phyloP scores from a whole-genome alignment of 2,888 invertebrate species.

The Margaritifera margaritifera region DNA sequence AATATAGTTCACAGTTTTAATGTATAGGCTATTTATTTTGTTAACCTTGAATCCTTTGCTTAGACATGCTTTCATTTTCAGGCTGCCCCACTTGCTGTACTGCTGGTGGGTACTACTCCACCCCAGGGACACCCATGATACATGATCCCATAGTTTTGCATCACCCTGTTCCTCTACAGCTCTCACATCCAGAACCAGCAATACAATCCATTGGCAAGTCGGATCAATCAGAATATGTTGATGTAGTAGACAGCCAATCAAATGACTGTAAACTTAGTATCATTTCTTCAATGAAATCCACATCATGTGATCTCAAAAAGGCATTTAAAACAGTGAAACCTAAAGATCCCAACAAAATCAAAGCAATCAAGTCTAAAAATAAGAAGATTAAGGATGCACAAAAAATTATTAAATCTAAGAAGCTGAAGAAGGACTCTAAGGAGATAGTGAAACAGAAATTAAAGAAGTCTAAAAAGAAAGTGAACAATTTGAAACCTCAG shows the following conservation, averaged over 20 bases:
- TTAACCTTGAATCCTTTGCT: no score
- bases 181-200: conserved; percentile 26
- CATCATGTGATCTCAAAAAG: conserved; percentile 1
- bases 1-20: no score
- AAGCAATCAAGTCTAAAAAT: conserved; percentile 11
- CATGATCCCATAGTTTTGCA: conserved; percentile 46
- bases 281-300: conserved; percentile 3
- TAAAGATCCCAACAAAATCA: conserved; percentile 8
- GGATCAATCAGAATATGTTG: conserved; percentile 5
- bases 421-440: not conserved
- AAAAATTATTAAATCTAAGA: conserved; percentile 3
- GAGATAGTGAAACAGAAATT: conserved; percentile 5
- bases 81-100: conserved; percentile 41
- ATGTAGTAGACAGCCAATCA: not conserved
- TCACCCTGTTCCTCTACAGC: conserved; percentile 43
- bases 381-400: not conserved
- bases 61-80: conserved; percentile 12
- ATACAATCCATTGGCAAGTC: conserved; percentile 9
- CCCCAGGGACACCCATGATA: conserved; percentile 33
- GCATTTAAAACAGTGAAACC: conserved; percentile 1
- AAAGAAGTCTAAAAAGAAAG: conserved; percentile 9
- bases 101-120: conserved; percentile 38
- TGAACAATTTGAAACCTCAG: conserved; percentile 12
- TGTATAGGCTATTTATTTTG: no score
- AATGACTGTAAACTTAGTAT: not conserved